Base-by-base conservation (phyloP, 2,113 vertebrate genomes). In the Hypomesus transpacificus region DNA sequence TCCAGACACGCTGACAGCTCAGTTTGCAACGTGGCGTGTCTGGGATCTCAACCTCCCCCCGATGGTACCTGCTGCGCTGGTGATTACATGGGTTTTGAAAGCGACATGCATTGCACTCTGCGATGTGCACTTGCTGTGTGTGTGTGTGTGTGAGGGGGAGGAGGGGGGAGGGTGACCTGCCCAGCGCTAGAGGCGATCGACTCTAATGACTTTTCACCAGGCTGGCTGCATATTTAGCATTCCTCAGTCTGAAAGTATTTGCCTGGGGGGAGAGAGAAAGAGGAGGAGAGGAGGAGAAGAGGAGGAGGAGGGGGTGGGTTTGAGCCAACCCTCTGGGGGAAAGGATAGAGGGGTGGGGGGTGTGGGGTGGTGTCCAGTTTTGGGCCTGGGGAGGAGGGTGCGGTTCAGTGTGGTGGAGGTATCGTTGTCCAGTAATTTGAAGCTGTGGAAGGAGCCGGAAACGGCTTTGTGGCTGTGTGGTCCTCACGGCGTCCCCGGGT, bases 181-280 rank as follows among this genome's bases (percentile, higher is more conserved):
- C 76, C 46, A 70, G 73, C n/a, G 79, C 82, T 75, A 76, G 82
- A 73, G 75, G 82, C 83, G 81, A 71, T 84, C 60, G 66, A 73
- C 71, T 79, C 75, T 80, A 84, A 87, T 87, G 83, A 83, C 86
- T 89, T 88, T 85, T 88, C 73, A 86, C 82, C 81, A 79, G 80
- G 75, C 79, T 11, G 39, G 50, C 78, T 79, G 83, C 89, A 90
- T 91, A 85, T 71, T 75, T 86, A 76, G 69, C 84, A 91, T 91
- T 91, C 88, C 77, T 86, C 62, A 16, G 69, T 76, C 76, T 74
- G 76, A 66, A 71, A 82, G 72, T 77, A 79, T 79, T 70, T 75
- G 75, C 78, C 50, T 14, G 50, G 60, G 62, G 71, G 58, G 31
- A 34, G 31, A 34, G 31, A 34, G 31, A 31, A 4, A 4, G 4